A percentile compares a stretch with the other conserved stretches of the same genome.
Conservation (phyloP, 2,113 vertebrate genomes). For the Oxyruncus cristatus region DNA sequence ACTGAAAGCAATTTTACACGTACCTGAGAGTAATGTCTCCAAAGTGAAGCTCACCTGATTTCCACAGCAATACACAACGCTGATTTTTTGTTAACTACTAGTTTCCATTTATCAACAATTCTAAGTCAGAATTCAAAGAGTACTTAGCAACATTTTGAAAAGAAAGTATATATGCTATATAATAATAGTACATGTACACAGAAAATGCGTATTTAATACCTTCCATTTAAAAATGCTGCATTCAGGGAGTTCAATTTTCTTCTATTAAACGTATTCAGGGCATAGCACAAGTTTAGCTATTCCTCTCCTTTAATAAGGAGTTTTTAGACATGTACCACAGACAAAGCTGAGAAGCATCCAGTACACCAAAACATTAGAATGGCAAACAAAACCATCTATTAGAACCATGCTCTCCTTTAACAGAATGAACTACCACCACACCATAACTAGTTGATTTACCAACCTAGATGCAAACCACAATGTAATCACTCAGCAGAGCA, state of each 20-base stretch:
- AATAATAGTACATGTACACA: background rate
- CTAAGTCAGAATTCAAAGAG: background rate
- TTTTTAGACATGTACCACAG: conserved; percentile 7
- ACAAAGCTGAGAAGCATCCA: conserved; percentile 2
- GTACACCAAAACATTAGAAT: background rate
- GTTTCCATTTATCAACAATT: background rate
- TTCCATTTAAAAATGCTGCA: background rate
- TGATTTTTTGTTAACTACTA: background rate
- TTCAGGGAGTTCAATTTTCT: conserved; percentile 15
- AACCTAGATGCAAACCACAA: background rate
- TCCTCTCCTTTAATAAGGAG: background rate
- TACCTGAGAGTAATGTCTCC: background rate
- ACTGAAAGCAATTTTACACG: background rate
- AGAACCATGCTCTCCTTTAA: conserved; percentile 18
- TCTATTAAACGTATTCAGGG: background rate
- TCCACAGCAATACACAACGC: background rate
- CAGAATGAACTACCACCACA: background rate
- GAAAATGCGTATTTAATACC: background rate
- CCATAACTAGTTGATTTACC: conserved; percentile 15
- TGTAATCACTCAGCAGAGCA: conserved; percentile 19
- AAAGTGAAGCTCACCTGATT: background rate
- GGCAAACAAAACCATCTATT: conserved; percentile 2
- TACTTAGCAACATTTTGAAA: background rate
- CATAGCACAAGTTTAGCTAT: background rate
- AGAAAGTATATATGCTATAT: background rate